Base-by-base conservation (phyloP, 2,113 vertebrate species). In the Myotis lucifugus region DNA sequence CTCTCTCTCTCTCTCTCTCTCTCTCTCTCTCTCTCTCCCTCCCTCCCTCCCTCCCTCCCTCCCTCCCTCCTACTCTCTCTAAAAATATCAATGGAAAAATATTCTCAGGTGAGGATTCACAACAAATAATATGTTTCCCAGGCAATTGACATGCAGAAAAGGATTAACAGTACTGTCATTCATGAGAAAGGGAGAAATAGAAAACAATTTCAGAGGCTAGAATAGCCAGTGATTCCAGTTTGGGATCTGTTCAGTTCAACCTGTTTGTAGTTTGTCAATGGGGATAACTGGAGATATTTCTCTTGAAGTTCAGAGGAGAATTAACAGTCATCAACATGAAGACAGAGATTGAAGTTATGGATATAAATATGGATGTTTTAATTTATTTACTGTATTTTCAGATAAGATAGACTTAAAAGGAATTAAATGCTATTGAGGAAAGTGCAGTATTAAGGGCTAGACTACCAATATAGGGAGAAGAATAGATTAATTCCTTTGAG, bases 311-410 rank as follows among this genome's bases (percentile, higher is more conserved):
- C 69, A 72, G 86, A 85, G 17, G 50, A 78, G 54, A 86, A 94
- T 46, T 91, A 86, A 29, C n/a, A 70, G 29, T 46, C 48, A 34
- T 46, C 23, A 74, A 15, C 29, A 59, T 61, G 54, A 85, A 83
- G 4, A n/a, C 8, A 61, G 74, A 76, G 50, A 56, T 52, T 15
- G n/a, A 84, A 70, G 34, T 32, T 67, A 1, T 70, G n/a, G 29
- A 2, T 83, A 15, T 70, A 87, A 78, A 91, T 79, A 18, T 81
- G 27, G 74, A 54, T n/a, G 23, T 66, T 90, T 93, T 91, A 59
- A 76, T 74, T 69, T 83, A 79, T 93, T 91, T 86, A n/a, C 27
- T 78, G 3, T 67, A 67, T 64, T 67, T 94, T 84, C 76, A 79
- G 27, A 61, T 81, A 48, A 87, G 19, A 50, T 8, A 37, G 32